Evolutionary conservation across 2,113 vertebrate genomes (phyloP).

Genomic region (Callospermophilus lateralis): DNA sequence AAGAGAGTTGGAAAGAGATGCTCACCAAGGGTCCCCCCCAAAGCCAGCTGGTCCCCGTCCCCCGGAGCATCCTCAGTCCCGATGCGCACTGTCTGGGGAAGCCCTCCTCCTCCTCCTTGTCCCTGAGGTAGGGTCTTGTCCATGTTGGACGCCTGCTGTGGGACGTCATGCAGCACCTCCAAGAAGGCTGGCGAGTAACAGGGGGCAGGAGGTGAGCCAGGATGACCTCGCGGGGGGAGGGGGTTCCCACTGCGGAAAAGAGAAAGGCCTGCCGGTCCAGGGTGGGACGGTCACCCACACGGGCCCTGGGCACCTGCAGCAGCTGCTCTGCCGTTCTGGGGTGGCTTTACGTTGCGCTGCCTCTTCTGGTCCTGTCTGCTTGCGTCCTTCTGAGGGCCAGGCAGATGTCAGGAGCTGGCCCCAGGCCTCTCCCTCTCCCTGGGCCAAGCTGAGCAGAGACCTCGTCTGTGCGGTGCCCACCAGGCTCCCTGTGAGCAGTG

Average conservation of each 20-base stretch:
- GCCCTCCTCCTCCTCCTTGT: background rate
- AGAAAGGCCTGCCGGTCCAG: accelerated
- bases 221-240: too few species aligned
- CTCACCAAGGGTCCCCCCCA: accelerated
- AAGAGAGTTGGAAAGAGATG: background rate
- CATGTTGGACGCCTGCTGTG: too few species aligned
- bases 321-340: background rate
- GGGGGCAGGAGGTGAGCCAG: background rate
- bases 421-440: accelerated
- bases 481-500: too few species aligned
- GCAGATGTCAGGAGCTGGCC: too few species aligned
- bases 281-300: too few species aligned
- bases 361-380: accelerated
- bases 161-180: background rate
- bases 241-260: too few species aligned
- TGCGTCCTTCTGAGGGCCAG: too few species aligned
- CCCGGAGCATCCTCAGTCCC: background rate
- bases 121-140: background rate
- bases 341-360: too few species aligned
- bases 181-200: background rate
- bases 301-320: accelerated
- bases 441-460: background rate
- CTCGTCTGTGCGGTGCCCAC: accelerated
- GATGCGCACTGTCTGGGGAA: background rate
- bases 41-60: background rate